Conservation (phyloP, 1,140 invertebrate species). For the Calosoma granatense region DNA sequence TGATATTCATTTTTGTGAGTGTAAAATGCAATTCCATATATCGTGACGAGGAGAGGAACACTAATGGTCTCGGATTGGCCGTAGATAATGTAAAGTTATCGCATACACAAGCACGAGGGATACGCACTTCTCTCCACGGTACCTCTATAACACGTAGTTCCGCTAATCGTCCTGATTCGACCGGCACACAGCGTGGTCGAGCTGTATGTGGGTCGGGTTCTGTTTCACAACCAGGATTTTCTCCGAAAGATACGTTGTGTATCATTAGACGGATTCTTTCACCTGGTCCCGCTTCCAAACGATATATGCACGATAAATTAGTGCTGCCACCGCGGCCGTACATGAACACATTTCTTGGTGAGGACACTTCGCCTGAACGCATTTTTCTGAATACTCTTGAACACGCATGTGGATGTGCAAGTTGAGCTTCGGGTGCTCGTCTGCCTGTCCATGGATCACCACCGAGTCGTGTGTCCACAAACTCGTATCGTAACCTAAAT, state of each 20-base stretch:
- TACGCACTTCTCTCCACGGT: constrained; percentile 51
- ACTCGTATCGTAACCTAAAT: constrained; percentile 67
- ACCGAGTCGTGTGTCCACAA: constrained; percentile 67
- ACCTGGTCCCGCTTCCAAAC: constrained; percentile 54
- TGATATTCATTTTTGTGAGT: constrained; percentile 50
- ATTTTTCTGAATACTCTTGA: constrained; percentile 44
- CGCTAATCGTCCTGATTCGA: constrained; percentile 34
- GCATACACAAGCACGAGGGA: constrained; percentile 56
- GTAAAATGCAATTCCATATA: constrained; percentile 52
- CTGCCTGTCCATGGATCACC: constrained; percentile 52
- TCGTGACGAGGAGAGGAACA: constrained; percentile 51
- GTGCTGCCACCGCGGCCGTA: constrained; percentile 65
- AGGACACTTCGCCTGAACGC: constrained; percentile 48
- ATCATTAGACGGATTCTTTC: constrained; percentile 55
- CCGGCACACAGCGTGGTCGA: constrained; percentile 36
- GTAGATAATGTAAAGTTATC: constrained; percentile 48
- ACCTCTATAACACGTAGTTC: constrained; percentile 51
- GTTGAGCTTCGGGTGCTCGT: constrained; percentile 23
- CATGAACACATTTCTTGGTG: constrained; percentile 64
- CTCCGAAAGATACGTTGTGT: constrained; percentile 61
- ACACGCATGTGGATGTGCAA: constrained; percentile 32
- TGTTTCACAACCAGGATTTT: constrained; percentile 51
- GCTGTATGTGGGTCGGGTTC: constrained; percentile 61
- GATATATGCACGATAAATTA: constrained; percentile 62
- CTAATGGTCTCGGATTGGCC: constrained; percentile 42